Evolutionary conservation across 2,797 vertebrate species (phyloP).

Genomic region (Hippoglossus hippoglossus): DNA sequence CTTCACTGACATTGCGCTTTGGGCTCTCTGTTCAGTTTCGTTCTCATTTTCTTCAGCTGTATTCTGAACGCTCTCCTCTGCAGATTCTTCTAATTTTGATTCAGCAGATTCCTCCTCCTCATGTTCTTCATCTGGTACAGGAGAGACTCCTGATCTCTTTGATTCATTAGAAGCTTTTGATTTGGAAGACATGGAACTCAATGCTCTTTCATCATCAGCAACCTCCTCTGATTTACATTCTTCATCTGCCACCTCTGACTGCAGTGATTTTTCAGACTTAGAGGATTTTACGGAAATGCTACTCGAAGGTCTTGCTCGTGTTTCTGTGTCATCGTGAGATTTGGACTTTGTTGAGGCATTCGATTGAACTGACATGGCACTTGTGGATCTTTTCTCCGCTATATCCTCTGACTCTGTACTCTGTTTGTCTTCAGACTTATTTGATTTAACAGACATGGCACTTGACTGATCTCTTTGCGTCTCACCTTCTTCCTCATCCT

Average conservation of each 20-base stretch:
- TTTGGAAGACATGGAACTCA: conserved; percentile 61
- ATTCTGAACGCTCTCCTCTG: conserved; percentile 38
- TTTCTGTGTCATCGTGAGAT: conserved; percentile 35
- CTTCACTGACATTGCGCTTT: conserved; percentile 54
- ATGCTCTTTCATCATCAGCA: conserved; percentile 46
- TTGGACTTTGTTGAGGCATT: conserved; percentile 63
- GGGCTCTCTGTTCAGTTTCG: conserved; percentile 53
- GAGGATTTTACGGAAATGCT: conserved; percentile 60
- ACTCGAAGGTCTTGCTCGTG: conserved; percentile 53
- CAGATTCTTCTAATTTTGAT: conserved; percentile 53
- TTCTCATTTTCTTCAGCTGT: conserved; percentile 32
- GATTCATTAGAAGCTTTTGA: conserved; percentile 62
- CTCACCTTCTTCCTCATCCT: conserved; percentile 37
- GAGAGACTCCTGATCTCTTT: conserved; percentile 44
- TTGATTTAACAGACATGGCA: conserved; percentile 76
- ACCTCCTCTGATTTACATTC: conserved; percentile 37
- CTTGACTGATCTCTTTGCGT: conserved; percentile 68
- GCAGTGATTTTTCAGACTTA: conserved; percentile 63
- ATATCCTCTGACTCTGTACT: conserved; percentile 34
- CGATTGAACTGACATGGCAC: conserved; percentile 76
- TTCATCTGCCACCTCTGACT: conserved; percentile 50
- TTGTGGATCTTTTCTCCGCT: conserved; percentile 57
- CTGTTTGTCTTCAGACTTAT: conserved; percentile 49
- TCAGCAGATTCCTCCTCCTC: conserved; percentile 48
- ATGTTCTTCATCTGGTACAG: conserved; percentile 26